These are phyloP conservation scores for Microhierax caerulescens DNA, from an alignment of 2,797 vertebrate genomes.

Conservation along the genomic window DNA sequence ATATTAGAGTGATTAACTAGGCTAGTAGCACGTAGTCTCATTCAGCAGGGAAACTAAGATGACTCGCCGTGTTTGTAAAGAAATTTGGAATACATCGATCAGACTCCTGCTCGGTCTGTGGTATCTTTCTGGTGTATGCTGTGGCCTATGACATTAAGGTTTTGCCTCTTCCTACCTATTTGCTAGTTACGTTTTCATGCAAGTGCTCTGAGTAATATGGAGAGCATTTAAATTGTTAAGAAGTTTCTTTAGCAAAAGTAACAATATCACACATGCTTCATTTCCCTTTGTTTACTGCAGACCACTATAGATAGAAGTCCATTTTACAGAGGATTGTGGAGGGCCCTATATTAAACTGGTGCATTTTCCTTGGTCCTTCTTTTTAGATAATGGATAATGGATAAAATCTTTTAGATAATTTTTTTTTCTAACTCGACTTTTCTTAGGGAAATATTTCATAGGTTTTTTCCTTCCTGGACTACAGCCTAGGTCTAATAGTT, in stretches of 20 bases:
- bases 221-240: not conserved
- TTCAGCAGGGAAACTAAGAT: not conserved
- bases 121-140: not conserved
- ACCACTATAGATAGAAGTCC: not conserved
- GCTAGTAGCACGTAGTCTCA: conserved; percentile 5
- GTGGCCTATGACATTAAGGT: not conserved
- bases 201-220: not conserved
- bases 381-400: not conserved
- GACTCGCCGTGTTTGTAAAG: conserved; percentile 21
- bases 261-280: not conserved
- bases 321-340: not conserved
- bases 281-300: not conserved
- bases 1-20: conserved; percentile 52
- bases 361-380: not conserved
- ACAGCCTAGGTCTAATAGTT: not conserved
- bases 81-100: not conserved
- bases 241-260: not conserved
- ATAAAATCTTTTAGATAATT: too few species aligned
- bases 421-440: not conserved
- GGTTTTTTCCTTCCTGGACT: not conserved
- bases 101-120: not conserved
- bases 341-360: not conserved
- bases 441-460: not conserved
- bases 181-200: not conserved
- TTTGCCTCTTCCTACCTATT: not conserved